A percentile compares a stretch with the other conserved stretches of the same genome.
Conservation (phyloP, 1,140 invertebrate genomes). For the Musca domestica region DNA sequence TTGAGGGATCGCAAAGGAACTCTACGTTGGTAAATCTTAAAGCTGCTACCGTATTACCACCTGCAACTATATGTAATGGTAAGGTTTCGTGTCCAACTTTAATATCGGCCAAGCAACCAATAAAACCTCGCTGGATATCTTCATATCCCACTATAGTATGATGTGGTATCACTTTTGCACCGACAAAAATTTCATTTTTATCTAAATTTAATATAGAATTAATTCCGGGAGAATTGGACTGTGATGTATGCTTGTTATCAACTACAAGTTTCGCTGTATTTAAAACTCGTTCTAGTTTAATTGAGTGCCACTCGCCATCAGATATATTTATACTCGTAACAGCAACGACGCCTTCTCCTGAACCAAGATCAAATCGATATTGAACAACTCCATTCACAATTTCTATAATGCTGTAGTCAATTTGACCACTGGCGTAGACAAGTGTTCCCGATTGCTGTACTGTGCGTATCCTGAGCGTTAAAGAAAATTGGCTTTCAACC, state of each 20-base stretch:
- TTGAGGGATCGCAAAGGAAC: constrained; percentile 70
- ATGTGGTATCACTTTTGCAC: constrained; percentile 76
- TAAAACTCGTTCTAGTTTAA: constrained; percentile 76
- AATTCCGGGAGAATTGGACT: constrained; percentile 76
- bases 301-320: constrained; percentile 89
- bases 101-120: constrained; percentile 89
- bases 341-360: constrained; percentile 81
- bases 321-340: constrained; percentile 73
- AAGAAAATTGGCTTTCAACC: constrained; percentile 77
- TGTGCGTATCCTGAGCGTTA: constrained; percentile 80
- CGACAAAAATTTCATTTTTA: constrained; percentile 78
- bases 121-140: constrained; percentile 77
- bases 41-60: constrained; percentile 66
- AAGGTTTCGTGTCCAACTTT: constrained; percentile 73
- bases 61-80: constrained; percentile 73
- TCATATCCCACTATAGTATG: constrained; percentile 67
- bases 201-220: constrained; percentile 86
- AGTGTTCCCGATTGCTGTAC: constrained; percentile 81
- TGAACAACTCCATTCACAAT: constrained; percentile 79
- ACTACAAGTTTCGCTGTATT: constrained; percentile 75
- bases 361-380: constrained; percentile 87
- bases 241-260: constrained; percentile 73
- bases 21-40: constrained; percentile 74
- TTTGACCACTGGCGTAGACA: constrained; percentile 79
- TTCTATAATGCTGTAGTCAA: constrained; percentile 89